Evolutionary conservation across 2,113 vertebrate species (phyloP).

Genomic region (Brienomyrus longianalis): DNA sequence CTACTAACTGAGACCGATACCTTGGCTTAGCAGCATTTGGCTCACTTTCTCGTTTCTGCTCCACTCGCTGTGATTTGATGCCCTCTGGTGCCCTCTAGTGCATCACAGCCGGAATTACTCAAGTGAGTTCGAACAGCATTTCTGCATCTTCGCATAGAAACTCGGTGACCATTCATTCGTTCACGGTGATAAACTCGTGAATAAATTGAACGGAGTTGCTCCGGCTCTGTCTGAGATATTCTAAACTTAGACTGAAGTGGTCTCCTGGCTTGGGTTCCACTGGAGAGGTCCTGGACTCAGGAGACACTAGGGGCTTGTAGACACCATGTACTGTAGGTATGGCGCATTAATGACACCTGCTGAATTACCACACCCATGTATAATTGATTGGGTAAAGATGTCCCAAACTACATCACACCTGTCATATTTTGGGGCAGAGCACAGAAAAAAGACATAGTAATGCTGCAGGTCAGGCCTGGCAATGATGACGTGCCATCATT

Average conservation of each 20-base stretch:
- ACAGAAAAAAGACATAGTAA: not conserved
- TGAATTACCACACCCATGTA: not conserved
- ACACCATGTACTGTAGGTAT: not conserved
- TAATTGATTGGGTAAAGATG: not conserved
- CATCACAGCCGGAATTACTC: not conserved
- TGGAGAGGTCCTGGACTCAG: not conserved
- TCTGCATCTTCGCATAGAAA: not conserved
- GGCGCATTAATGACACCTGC: not conserved
- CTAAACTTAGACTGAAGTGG: not conserved
- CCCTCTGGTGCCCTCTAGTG: not conserved
- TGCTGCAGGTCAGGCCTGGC: not conserved
- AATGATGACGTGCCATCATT: not conserved
- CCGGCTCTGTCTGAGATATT: not conserved
- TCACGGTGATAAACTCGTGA: not conserved
- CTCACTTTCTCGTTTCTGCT: not conserved
- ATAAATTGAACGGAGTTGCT: not conserved
- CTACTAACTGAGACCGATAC: not conserved
- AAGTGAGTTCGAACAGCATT: not conserved
- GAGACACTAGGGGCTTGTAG: not conserved
- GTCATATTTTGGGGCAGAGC: not conserved
- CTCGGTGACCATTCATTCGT: not conserved
- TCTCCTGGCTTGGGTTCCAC: not conserved
- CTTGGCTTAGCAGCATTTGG: not conserved
- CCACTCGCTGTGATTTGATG: not conserved
- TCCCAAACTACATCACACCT: not conserved